These are phyloP conservation scores for Drosophila melanosoma DNA, from an alignment of 2,888 invertebrate species.

Conservation along the genomic window DNA sequence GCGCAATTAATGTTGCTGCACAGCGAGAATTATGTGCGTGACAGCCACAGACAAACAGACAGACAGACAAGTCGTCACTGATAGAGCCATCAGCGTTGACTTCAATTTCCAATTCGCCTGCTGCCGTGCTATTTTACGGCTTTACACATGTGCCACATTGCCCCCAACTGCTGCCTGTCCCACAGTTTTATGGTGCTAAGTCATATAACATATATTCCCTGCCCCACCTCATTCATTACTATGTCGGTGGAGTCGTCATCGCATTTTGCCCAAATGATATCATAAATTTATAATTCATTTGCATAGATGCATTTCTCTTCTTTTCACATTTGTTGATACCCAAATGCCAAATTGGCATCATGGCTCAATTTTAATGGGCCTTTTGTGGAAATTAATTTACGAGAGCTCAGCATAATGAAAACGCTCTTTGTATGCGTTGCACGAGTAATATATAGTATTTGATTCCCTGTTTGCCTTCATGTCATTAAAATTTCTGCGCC, in stretches of 20 bases:
- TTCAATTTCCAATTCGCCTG: constrained; percentile 64
- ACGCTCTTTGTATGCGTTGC: constrained; percentile 20
- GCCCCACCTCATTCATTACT: constrained; percentile 7
- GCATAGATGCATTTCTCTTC: constrained; percentile 58
- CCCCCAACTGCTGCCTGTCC: not conserved
- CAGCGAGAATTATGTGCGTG: constrained; percentile 72
- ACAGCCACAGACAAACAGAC: constrained; percentile 57
- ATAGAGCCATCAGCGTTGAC: constrained; percentile 74
- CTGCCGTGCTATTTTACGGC: constrained; percentile 70
- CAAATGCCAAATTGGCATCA: constrained; percentile 71
- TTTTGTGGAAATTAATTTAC: constrained; percentile 54
- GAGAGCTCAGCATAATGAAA: constrained; percentile 56
- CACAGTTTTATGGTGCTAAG: constrained; percentile 63
- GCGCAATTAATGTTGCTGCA: constrained; percentile 75
- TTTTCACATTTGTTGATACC: constrained; percentile 34
- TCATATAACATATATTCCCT: constrained; percentile 29
- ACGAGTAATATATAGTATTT: constrained; percentile 13
- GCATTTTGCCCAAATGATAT: constrained; percentile 59
- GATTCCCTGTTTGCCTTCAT: constrained; percentile 14
- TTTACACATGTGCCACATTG: constrained; percentile 68
- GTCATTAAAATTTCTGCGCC: constrained; percentile 61
- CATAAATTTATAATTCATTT: constrained; percentile 81
- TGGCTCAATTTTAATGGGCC: constrained; percentile 73
- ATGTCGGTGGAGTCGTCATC: constrained; percentile 28
- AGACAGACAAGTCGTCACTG: constrained; percentile 46